Evolutionary conservation across 1,140 invertebrate species (phyloP).

Genomic region (Bombus sylvicola): DNA sequence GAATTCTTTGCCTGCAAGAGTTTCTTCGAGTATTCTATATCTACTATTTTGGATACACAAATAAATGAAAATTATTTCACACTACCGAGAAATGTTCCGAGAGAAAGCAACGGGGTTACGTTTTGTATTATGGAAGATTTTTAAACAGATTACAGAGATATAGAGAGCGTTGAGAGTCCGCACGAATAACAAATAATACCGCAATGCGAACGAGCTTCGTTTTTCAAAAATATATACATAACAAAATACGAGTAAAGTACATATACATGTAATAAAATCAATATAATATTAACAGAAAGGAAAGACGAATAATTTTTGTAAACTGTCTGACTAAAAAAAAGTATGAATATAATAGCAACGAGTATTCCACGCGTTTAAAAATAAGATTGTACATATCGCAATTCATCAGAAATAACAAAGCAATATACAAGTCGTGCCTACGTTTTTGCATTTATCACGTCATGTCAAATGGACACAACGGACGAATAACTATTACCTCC

Average conservation of each 20-base stretch:
- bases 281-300: too few species aligned
- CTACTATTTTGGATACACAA: neutral
- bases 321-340: too few species aligned
- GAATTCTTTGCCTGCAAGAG: neutral
- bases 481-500: too few species aligned
- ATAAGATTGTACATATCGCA: too few species aligned
- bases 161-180: neutral
- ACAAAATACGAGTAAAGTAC: too few species aligned
- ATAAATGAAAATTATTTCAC: neutral
- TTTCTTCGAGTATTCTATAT: neutral
- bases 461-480: neutral
- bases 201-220: neutral
- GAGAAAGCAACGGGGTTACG: neutral
- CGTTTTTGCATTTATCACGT: neutral
- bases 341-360: too few species aligned
- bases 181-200: neutral
- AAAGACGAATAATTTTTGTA: too few species aligned
- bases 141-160: neutral
- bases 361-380: too few species aligned
- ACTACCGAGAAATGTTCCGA: neutral
- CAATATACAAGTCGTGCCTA: too few species aligned
- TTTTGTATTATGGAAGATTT: neutral
- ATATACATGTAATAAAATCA: too few species aligned
- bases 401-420: too few species aligned
- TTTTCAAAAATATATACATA: neutral